Evolutionary conservation across 2,888 invertebrate species (phyloP).

Genomic region (Platerodrilus igneus): DNA sequence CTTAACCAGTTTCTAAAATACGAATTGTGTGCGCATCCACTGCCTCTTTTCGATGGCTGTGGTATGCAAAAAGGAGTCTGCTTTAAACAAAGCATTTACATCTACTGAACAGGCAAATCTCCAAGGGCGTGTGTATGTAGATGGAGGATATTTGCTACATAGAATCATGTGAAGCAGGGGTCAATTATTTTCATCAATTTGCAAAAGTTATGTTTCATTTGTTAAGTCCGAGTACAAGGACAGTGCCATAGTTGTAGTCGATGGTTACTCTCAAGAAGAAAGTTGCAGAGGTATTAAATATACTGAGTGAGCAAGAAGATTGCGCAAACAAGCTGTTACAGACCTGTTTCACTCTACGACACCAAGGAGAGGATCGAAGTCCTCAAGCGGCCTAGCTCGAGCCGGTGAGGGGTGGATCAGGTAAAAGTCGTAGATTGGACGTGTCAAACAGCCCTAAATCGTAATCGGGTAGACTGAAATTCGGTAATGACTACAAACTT

Average conservation of each 20-base stretch:
- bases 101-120: not conserved
- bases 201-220: constrained; percentile 7
- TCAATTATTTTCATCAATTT: constrained; percentile 5
- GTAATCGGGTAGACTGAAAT: too few relatives aligned
- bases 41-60: constrained; percentile 3
- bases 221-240: constrained; percentile 7
- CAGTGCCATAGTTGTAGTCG: constrained; percentile 5
- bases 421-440: too few relatives aligned
- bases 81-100: constrained; percentile 4
- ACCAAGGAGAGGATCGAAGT: too few relatives aligned
- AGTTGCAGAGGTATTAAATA: constrained; percentile 5
- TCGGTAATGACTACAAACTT: too few relatives aligned
- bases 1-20: constrained; percentile 3
- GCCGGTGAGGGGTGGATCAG: too few relatives aligned
- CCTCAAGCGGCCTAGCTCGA: too few relatives aligned
- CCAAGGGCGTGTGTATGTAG: constrained; percentile 4
- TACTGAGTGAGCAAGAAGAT: constrained; percentile 5
- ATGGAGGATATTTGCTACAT: constrained; percentile 7
- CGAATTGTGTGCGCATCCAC: constrained; percentile 2
- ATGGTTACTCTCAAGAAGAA: constrained; percentile 6
- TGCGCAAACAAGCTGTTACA: too few relatives aligned
- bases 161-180: not conserved
- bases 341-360: too few relatives aligned
- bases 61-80: constrained; percentile 6
- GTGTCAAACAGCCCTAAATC: too few relatives aligned